Percentiles rank a stretch among this genome's conserved stretches.
Evolutionary conservation across 2,113 vertebrate genomes (phyloP).

Genomic region (Fregetta grallaria): DNA sequence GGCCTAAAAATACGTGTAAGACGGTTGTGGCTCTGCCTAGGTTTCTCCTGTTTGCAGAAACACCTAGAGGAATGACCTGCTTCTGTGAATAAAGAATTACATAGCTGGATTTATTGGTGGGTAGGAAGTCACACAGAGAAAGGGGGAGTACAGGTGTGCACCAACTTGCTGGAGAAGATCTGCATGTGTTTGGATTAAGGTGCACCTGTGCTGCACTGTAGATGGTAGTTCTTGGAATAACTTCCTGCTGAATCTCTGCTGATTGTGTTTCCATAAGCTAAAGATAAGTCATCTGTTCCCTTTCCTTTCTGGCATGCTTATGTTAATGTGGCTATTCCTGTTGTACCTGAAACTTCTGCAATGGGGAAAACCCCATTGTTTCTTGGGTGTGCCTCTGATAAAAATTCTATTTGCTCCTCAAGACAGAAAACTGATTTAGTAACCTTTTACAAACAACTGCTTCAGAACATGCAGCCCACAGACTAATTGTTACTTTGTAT

Average conservation of each 20-base stretch:
- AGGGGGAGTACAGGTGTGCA: background rate
- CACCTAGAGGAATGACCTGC: background rate
- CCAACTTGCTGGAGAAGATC: background rate
- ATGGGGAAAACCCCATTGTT: background rate
- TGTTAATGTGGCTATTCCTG: background rate
- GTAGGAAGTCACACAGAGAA: background rate
- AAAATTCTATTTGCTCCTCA: conserved; percentile 17
- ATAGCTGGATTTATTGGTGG: background rate
- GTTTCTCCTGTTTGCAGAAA: background rate
- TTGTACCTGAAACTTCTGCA: conserved; percentile 17
- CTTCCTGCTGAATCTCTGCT: background rate
- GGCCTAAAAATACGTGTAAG: background rate
- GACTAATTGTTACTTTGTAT: background rate
- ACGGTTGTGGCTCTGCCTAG: background rate
- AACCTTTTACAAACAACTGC: background rate
- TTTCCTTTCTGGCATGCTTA: background rate
- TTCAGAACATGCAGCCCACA: background rate
- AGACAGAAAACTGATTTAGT: background rate
- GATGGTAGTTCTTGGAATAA: background rate
- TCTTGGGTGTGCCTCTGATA: conserved; percentile 30
- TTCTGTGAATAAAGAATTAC: background rate
- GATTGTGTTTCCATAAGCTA: background rate
- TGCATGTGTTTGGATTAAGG: background rate
- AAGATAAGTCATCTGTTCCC: background rate
- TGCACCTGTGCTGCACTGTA: background rate